phyloP scores from a whole-genome alignment of 2,113 vertebrate genomes.

The Vanacampus margaritifer region DNA sequence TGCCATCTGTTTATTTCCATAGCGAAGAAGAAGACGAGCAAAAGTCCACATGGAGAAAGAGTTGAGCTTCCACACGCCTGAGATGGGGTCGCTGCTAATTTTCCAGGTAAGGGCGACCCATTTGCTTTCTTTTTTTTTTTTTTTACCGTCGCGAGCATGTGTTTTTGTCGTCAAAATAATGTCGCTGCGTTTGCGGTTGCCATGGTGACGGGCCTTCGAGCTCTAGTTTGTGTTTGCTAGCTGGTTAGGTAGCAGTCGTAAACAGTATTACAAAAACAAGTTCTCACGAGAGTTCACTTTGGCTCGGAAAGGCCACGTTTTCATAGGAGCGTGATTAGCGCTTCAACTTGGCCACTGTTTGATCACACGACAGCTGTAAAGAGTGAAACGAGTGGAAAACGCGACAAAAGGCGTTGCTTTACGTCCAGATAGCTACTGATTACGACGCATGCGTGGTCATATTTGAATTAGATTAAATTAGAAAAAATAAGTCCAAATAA shows the following conservation, averaged over 20 bases:
- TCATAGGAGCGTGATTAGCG: neutral
- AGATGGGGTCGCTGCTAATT: slow-evolving; percentile 25
- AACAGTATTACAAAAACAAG: neutral
- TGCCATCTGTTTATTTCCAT: slow-evolving; percentile 36
- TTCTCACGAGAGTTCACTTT: neutral
- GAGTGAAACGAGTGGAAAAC: neutral
- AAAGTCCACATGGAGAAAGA: slow-evolving; percentile 23
- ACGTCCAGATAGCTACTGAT: neutral
- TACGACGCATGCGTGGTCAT: no score
- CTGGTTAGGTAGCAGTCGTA: neutral
- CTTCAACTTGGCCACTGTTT: neutral
- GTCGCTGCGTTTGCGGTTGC: slow-evolving; percentile 55
- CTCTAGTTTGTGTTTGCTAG: slow-evolving; percentile 30
- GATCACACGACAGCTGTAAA: neutral
- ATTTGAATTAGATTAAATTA: no score
- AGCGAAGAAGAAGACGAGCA: neutral
- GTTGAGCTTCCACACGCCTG: slow-evolving; percentile 17
- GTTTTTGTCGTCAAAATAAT: neutral
- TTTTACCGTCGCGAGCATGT: neutral
- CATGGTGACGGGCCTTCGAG: slow-evolving; percentile 41
- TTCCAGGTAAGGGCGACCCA: slow-evolving; percentile 35
- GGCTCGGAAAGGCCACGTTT: neutral
- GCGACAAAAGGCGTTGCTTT: neutral
- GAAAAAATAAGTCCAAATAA: no score
- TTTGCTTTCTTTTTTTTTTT: neutral